Percentiles rank a stretch among this genome's conserved stretches.
Evolutionary conservation across 2,113 vertebrate genomes (phyloP).

Genomic region (Onychostoma macrolepis): DNA sequence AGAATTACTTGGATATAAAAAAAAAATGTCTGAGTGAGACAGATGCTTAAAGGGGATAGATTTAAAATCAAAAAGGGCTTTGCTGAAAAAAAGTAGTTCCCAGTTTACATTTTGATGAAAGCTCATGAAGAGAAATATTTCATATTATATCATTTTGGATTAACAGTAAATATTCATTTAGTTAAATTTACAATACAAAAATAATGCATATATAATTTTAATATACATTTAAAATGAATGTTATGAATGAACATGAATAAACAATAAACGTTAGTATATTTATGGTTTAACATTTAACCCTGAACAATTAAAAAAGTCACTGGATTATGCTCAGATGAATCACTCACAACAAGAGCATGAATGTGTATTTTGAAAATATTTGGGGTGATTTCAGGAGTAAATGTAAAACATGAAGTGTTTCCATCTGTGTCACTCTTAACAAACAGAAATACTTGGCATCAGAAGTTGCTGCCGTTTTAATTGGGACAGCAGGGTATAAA

Average conservation of each 20-base stretch:
- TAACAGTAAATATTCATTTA: background rate
- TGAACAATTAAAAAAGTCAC: background rate
- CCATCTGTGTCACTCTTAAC: background rate
- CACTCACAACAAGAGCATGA: background rate
- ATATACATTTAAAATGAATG: background rate
- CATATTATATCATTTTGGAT: background rate
- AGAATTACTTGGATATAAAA: background rate
- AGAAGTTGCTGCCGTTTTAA: background rate
- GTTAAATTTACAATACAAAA: too few species aligned
- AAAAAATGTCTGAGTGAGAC: background rate
- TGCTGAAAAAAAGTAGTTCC: background rate
- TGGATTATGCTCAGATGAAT: background rate
- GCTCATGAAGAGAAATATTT: background rate
- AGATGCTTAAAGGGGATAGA: background rate
- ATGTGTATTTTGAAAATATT: background rate
- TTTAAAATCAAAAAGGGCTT: background rate
- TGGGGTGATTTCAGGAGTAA: background rate
- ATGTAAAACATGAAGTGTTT: background rate
- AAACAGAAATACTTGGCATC: background rate
- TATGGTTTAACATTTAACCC: background rate
- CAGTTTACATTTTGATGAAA: background rate
- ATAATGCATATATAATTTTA: background rate
- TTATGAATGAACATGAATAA: background rate
- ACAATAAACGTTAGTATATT: background rate
- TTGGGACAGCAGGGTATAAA: conserved; percentile 20